Conservation (phyloP, 2,797 vertebrate genomes). For the Notoglanidium macrostoma region DNA sequence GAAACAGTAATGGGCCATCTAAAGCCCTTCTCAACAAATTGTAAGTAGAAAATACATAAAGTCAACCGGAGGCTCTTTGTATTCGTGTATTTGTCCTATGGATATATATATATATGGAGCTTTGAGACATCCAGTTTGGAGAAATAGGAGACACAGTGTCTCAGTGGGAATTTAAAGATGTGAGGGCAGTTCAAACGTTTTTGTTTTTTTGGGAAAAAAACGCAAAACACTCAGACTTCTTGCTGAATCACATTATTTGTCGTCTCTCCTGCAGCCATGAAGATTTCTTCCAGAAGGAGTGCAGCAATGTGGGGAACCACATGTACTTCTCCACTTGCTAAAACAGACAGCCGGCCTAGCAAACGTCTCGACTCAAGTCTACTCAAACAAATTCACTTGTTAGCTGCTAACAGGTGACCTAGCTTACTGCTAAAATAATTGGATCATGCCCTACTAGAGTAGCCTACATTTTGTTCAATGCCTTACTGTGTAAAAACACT, state of each 20-base stretch:
- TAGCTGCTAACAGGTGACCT: too few species aligned
- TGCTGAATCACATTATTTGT: background rate
- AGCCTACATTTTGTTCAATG: background rate
- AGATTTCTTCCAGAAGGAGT: background rate
- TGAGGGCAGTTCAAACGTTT: background rate
- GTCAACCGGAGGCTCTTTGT: background rate
- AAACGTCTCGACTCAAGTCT: background rate
- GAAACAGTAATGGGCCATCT: too few species aligned
- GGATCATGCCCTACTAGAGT: background rate
- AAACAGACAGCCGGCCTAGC: background rate
- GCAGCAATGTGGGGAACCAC: background rate
- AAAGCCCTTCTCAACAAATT: background rate
- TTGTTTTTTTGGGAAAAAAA: background rate
- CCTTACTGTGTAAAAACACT: background rate
- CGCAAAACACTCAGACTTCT: background rate
- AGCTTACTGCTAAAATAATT: background rate
- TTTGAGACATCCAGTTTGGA: background rate
- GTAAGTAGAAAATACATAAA: constrained; percentile 29
- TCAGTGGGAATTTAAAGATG: background rate
- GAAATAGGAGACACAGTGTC: background rate
- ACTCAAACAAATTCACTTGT: background rate
- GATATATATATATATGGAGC: too few species aligned
- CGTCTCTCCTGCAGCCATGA: background rate
- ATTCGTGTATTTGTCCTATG: background rate
- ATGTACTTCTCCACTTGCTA: constrained; percentile 26